Base-by-base conservation (phyloP, 2,888 invertebrate genomes). In the Acrocera orbiculus region DNA sequence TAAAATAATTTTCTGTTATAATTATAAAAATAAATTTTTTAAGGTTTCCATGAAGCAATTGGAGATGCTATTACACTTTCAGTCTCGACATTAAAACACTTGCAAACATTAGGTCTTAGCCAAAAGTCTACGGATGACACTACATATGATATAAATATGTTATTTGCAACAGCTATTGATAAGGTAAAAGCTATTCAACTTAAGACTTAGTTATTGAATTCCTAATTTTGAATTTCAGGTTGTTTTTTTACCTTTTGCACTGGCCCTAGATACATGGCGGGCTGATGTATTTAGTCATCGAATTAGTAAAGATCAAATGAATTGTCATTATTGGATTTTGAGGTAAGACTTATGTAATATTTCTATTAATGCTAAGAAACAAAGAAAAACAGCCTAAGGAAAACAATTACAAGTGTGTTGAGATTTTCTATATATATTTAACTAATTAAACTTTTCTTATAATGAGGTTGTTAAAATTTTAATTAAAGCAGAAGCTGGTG, bases 21-120 rank as follows among this genome's bases (percentile, higher is more conserved):
- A 11, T 10, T 24, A 6, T 13, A 11, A 16, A 16, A 4, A 9
- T 28, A 16, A 10, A 10, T 15, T 2, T 16, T 15, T 24, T 2
- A 53, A 86, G 90, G 86, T 44, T 90, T 92, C 53, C 90, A 92
- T 54, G 90, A 92, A 59, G 90, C 89, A 0, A 70, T 90, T 11
- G 90, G 90, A 1, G 90, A 92, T 59, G 78, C 86, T 0, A 72
- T 92, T 16, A 79, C 83, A 0, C 64, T 92, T 2, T 86, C 87
- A 0, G 77, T 86, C 0, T 70, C 78, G 0, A 85, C 87, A 0
- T 85, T 89, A 0, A 72, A 72, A 37, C 90, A 92, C 54, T 68
- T 90, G 6, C 79, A 83, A 49, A 76, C 78, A 20, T 61, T 92
- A 15, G 86, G 87, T 0, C 58, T 90, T 20, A 70, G 85, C 0